phyloP scores from a whole-genome alignment of 2,888 invertebrate species.

The Oscheius onirici region DNA sequence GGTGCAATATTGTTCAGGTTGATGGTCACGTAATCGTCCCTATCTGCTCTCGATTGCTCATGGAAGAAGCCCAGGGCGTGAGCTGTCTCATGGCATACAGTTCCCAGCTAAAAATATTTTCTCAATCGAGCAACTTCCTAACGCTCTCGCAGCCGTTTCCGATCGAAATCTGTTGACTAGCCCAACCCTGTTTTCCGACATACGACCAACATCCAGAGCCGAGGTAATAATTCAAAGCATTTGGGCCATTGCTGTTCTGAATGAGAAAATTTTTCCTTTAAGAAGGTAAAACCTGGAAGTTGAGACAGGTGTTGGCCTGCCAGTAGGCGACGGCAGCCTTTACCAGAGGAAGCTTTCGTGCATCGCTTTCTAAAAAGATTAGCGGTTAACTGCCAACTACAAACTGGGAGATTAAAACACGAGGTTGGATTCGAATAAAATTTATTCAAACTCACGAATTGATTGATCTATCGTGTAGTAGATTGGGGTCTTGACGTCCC shows the following conservation, averaged over 20 bases:
- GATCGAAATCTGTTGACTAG: slow-evolving; percentile 46
- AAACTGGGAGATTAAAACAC: too few relatives aligned
- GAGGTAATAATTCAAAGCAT: slow-evolving; percentile 38
- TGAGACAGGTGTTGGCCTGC: slow-evolving; percentile 24
- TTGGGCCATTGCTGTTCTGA: slow-evolving; percentile 40
- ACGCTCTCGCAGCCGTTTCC: slow-evolving; percentile 48
- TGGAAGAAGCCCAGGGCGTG: slow-evolving; percentile 54
- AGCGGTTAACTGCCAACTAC: too few relatives aligned
- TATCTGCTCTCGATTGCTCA: slow-evolving; percentile 46
- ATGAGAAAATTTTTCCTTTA: background rate
- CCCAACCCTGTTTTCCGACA: slow-evolving; percentile 44
- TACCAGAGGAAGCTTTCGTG: background rate
- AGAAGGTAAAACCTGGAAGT: slow-evolving; percentile 16
- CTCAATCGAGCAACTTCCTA: background rate
- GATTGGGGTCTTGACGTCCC: slow-evolving; percentile 37
- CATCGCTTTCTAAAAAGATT: slow-evolving; percentile 14
- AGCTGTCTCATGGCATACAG: slow-evolving; percentile 46
- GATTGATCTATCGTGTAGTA: slow-evolving; percentile 41
- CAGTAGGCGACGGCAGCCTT: slow-evolving; percentile 15
- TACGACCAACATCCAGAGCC: slow-evolving; percentile 54
- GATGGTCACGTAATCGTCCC: slow-evolving; percentile 45
- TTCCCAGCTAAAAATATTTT: slow-evolving; percentile 43
- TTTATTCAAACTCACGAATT: slow-evolving; percentile 34
- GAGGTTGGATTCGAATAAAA: background rate
- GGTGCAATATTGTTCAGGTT: slow-evolving; percentile 45